These are phyloP conservation scores for Nothoprocta pentlandii DNA, from an alignment of 2,113 vertebrate species.

Conservation along the genomic window DNA sequence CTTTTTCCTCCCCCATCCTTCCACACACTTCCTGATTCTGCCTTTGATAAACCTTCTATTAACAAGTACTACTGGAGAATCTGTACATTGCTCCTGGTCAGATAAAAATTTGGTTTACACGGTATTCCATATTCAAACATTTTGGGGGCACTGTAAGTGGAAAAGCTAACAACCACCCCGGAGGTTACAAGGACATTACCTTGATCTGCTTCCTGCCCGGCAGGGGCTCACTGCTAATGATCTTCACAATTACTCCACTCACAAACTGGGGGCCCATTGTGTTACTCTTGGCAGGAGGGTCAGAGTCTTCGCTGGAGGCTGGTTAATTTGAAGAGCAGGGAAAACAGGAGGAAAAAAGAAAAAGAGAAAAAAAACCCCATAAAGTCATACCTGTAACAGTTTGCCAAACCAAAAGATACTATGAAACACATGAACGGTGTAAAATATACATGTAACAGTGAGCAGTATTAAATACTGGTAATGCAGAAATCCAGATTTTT, in stretches of 20 bases:
- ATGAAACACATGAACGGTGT: background rate
- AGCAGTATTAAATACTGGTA: background rate
- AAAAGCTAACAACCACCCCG: conserved; percentile 40
- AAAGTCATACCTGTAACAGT: background rate
- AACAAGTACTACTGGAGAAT: background rate
- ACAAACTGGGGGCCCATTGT: conserved; percentile 88
- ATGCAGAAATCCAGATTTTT: no score
- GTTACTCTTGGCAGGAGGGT: conserved; percentile 69
- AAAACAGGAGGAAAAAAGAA: background rate
- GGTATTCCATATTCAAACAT: conserved; percentile 48
- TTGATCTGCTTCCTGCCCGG: conserved; percentile 88
- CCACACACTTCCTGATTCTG: background rate
- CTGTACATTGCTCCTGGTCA: background rate
- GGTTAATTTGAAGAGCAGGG: background rate
- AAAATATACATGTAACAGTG: background rate
- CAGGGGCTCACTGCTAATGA: conserved; percentile 86
- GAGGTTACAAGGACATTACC: conserved; percentile 79
- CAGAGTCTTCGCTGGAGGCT: conserved; percentile 42
- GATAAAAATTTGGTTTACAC: background rate
- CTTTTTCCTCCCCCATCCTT: background rate
- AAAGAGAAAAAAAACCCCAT: background rate
- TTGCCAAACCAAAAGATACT: background rate
- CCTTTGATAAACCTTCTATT: background rate
- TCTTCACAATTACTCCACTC: conserved; percentile 93
- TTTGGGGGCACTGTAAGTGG: background rate